Evolutionary conservation across 2,113 vertebrate genomes (phyloP), one percentile per base, ranked within the genome.

Genomic region (Tachuris rubrigastra): DNA sequence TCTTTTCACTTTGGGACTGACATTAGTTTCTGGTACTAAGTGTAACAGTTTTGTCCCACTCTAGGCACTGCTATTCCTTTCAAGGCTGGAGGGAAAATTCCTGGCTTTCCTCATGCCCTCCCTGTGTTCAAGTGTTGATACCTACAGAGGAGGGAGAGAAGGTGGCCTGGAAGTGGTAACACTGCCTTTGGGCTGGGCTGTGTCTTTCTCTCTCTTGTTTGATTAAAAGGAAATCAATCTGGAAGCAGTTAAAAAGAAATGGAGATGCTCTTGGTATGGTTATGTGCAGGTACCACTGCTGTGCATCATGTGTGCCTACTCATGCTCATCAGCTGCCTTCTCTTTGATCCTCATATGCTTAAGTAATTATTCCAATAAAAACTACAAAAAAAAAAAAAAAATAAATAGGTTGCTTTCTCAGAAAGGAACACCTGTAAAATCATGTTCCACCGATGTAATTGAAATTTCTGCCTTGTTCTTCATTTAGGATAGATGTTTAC

Each of bases 291-390:
- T 67, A 13, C 12, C 5, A 0, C 31, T 77, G 60, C 50, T 87
- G 14, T 37, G 50, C 3, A 0, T 46, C 4, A 0, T 24, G 18
- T 50, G 58, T 41, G 56, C 25, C 62, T 82, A 22, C 44, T 47
- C 7, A 20, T 37, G 24, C 52, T 62, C 0, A 0, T 66, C 2
- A 4, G 1, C 44, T 84, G 12, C 1, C 0, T 55, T 87, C 37
- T 66, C 23, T 55, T 44, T 20, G 42, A 14, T 91, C 37, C 39
- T 65, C 4, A 0, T 41, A 5, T 28, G 16, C 7, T 25, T 65
- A 82, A 68, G 28, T 60, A 82, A 76, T 73, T 92, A 50, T 28
- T 85, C 27, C 37, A 66, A 4, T 77, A 25, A 74, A 87, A 37
- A 25, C 15, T 44, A 30, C 16, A 49, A 21, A 68, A 27, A 41